Conservation (phyloP, 1,140 invertebrate genomes). For the Intoshia linei region DNA sequence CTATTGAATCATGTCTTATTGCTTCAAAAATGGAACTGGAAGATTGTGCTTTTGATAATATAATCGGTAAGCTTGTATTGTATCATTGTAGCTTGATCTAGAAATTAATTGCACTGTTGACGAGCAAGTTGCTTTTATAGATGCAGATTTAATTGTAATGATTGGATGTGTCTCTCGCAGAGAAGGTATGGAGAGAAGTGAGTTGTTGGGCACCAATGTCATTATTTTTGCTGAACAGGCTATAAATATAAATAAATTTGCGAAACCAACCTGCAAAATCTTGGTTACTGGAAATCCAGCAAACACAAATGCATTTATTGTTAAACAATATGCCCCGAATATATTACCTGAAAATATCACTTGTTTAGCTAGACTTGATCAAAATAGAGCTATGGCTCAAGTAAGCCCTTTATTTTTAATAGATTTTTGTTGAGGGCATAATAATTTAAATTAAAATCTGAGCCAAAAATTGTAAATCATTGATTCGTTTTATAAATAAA, state of each 20-base stretch:
- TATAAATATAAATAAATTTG: constrained; percentile 54
- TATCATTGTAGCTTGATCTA: constrained; percentile 14
- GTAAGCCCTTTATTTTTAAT: constrained; percentile 10
- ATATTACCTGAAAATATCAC: constrained; percentile 27
- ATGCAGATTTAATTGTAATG: constrained; percentile 80
- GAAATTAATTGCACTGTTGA: constrained; percentile 53
- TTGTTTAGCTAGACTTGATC: constrained; percentile 85
- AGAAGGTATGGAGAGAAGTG: constrained; percentile 95
- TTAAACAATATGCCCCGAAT: constrained; percentile 28
- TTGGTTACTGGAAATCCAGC: constrained; percentile 97
- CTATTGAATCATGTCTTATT: constrained; percentile 64
- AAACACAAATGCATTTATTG: constrained; percentile 88
- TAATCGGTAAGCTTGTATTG: constrained; percentile 6
- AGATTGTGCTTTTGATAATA: constrained; percentile 55
- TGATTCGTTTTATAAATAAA: no score
- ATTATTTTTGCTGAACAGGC: constrained; percentile 86
- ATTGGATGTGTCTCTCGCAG: constrained; percentile 89
- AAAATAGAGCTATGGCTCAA: constrained; percentile 65
- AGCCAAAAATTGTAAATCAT: no score
- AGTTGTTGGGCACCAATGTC: constrained; percentile 68
- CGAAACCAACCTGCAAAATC: constrained; percentile 71
- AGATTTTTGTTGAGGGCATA: background rate
- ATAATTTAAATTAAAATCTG: no score
- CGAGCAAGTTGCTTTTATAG: constrained; percentile 55
- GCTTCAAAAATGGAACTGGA: constrained; percentile 84